phyloP scores from a whole-genome alignment of 2,113 vertebrate genomes.

The Pelvicachromis taeniatus region DNA sequence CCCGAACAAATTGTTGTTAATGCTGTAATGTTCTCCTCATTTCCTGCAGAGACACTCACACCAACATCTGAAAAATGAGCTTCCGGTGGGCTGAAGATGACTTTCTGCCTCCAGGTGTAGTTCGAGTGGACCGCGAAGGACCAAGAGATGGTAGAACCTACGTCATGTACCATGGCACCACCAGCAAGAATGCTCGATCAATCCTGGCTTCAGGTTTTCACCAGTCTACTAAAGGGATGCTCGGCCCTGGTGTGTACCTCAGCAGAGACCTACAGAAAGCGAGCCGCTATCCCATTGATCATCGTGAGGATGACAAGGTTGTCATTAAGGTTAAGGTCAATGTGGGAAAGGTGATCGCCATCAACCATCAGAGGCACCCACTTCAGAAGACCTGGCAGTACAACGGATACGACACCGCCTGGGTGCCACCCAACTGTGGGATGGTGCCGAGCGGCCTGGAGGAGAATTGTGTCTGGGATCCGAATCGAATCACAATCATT shows the following conservation, averaged over 20 bases:
- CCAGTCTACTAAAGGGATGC: slow-evolving; percentile 34
- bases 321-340: slow-evolving; percentile 22
- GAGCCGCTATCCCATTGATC: slow-evolving; percentile 11
- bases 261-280: slow-evolving; percentile 66
- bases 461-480: slow-evolving; percentile 68
- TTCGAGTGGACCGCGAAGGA: rapidly evolving
- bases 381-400: slow-evolving; percentile 40
- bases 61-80: background rate
- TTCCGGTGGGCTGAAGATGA: slow-evolving; percentile 44
- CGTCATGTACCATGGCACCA: slow-evolving; percentile 74
- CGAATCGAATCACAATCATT: slow-evolving; percentile 1
- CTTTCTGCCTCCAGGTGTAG: rapidly evolving
- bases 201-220: background rate
- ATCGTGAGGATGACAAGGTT: background rate
- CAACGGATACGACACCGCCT: slow-evolving; percentile 1
- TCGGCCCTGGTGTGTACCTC: slow-evolving; percentile 65
- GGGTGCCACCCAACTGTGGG: slow-evolving; percentile 42
- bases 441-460: slow-evolving; percentile 64
- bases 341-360: slow-evolving; percentile 37
- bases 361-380: slow-evolving; percentile 26
- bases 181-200: rapidly evolving
- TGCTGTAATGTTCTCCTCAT: background rate
- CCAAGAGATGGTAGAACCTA: background rate
- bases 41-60: background rate
- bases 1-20: rapidly evolving